Conservation (phyloP, 2,113 vertebrate species). For the Tragelaphus scriptus region DNA sequence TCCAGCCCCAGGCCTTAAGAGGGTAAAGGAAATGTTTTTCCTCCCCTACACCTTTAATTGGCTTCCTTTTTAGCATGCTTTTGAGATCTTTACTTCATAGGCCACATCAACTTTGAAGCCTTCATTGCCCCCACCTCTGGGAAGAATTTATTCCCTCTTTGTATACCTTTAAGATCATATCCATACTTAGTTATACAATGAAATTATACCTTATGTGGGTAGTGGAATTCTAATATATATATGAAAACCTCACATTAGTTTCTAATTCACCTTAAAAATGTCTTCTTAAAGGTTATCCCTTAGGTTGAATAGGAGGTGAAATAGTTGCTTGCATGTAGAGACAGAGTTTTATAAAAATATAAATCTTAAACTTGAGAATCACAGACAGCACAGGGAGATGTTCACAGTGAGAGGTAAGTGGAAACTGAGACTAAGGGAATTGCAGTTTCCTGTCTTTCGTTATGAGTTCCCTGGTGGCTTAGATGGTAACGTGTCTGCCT, state of each 20-base stretch:
- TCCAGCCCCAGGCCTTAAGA: not conserved
- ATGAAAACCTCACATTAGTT: not conserved
- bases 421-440: not conserved
- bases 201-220: not conserved
- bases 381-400: not conserved
- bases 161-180: not conserved
- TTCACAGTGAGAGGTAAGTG: not conserved
- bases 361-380: not conserved
- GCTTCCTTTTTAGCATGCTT: not conserved
- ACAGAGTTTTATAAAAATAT: not conserved
- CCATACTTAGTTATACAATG: not conserved
- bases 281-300: not conserved
- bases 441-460: not conserved
- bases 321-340: not conserved
- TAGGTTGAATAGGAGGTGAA: not conserved
- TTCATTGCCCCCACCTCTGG: not conserved
- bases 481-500: not conserved
- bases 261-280: conserved; percentile 7
- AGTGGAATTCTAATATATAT: not conserved
- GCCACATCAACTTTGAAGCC: not conserved
- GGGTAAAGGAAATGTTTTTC: not conserved
- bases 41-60: not conserved
- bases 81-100: not conserved
- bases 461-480: not conserved
- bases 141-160: not conserved